phyloP scores from a whole-genome alignment of 2,797 vertebrate genomes.

The Diceros bicornis region DNA sequence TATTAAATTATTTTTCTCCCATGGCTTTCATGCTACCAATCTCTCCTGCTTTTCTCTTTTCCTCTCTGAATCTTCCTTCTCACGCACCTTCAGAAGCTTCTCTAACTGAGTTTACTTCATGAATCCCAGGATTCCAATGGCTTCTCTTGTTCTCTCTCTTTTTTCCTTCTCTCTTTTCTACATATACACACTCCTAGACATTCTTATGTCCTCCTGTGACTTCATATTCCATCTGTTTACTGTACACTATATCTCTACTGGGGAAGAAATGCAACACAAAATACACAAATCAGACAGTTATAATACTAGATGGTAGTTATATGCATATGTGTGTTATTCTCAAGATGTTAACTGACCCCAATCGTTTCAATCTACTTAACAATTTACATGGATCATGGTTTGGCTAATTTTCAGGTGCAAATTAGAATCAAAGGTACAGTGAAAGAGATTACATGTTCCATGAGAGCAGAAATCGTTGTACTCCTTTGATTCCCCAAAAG shows the following conservation, averaged over 20 bases:
- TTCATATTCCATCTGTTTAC: background rate
- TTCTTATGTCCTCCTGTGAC: background rate
- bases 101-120: background rate
- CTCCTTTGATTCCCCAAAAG: background rate
- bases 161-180: background rate
- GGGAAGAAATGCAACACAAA: background rate
- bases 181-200: background rate
- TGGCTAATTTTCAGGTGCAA: constrained; percentile 26
- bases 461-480: background rate
- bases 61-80: background rate
- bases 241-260: background rate
- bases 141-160: background rate
- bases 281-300: background rate
- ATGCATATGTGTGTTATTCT: background rate
- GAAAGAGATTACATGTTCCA: background rate
- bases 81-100: background rate
- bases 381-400: background rate
- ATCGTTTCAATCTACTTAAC: constrained; percentile 43
- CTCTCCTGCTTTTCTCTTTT: background rate
- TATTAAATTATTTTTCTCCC: background rate
- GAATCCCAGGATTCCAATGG: background rate
- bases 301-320: background rate
- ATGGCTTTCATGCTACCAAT: background rate
- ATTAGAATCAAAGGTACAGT: background rate
- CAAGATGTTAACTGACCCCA: background rate